phyloP scores from a whole-genome alignment of 2,888 invertebrate species.

The Eucriotettix oculatus region DNA sequence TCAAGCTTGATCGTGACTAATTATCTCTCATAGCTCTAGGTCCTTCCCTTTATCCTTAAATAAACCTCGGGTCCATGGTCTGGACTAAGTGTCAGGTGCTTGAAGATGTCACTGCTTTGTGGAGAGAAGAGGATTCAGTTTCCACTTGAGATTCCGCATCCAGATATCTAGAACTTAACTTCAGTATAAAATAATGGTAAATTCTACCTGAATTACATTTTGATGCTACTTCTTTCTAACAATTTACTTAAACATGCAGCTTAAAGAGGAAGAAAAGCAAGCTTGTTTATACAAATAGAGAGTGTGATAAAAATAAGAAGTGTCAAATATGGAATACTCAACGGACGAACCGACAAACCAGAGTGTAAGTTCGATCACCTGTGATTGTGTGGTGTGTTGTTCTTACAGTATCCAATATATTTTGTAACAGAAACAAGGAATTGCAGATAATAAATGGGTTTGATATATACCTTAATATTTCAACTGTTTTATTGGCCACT shows the following conservation, averaged over 20 bases:
- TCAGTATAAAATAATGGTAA: slow-evolving; percentile 4
- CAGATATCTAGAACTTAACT: slow-evolving; percentile 1
- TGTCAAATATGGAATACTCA: too few species aligned
- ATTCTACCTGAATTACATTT: slow-evolving; percentile 6
- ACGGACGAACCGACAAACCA: too few species aligned
- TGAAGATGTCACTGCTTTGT: neutral
- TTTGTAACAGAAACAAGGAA: too few species aligned
- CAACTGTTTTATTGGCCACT: too few species aligned
- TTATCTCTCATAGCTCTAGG: slow-evolving; percentile 11
- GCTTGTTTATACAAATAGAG: neutral
- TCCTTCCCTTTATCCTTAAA: slow-evolving; percentile 12
- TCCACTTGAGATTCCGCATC: neutral
- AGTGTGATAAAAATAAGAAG: too few species aligned
- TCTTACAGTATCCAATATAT: too few species aligned
- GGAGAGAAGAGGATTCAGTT: neutral
- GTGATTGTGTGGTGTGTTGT: too few species aligned
- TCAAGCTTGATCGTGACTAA: slow-evolving; percentile 3
- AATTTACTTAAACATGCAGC: neutral
- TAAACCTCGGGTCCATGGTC: slow-evolving; percentile 11
- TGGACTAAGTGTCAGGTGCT: slow-evolving; percentile 5
- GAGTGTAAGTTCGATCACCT: too few species aligned
- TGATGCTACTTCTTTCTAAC: neutral
- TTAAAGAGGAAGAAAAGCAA: neutral
- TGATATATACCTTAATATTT: too few species aligned
- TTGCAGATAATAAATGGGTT: too few species aligned